These are phyloP conservation scores for Echinops telfairi DNA, from an alignment of 2,113 vertebrate genomes.

Conservation along the genomic window DNA sequence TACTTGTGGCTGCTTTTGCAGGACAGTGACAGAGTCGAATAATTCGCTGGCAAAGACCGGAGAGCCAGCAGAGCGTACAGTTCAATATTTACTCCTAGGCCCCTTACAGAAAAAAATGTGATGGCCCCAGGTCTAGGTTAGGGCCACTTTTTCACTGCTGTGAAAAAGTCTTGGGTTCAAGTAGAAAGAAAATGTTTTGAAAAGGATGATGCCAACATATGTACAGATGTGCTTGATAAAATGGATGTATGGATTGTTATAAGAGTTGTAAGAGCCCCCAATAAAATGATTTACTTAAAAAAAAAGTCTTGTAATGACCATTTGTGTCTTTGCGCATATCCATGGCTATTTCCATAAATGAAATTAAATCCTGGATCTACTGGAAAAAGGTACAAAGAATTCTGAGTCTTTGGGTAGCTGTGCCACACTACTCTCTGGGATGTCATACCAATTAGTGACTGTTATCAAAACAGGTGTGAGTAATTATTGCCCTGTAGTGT, in stretches of 20 bases:
- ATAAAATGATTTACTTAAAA: too few relatives aligned
- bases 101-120: slow-evolving; percentile 17
- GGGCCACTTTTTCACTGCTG: slow-evolving; percentile 14
- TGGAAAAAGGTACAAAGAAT: background rate
- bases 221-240: too few relatives aligned
- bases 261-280: too few relatives aligned
- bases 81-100: background rate
- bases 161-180: background rate
- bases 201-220: too few relatives aligned
- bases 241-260: too few relatives aligned
- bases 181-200: too few relatives aligned
- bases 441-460: too few relatives aligned
- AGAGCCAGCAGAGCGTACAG: background rate
- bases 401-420: background rate
- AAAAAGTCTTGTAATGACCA: background rate
- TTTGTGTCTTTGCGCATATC: background rate
- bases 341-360: slow-evolving; percentile 9
- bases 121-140: background rate
- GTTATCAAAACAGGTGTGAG: too few relatives aligned
- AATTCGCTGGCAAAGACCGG: background rate
- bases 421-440: too few relatives aligned
- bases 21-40: background rate
- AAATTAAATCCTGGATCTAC: slow-evolving; percentile 36
- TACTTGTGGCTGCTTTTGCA: slow-evolving; percentile 2
- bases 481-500: too few relatives aligned